Evolutionary conservation across 2,888 invertebrate species (phyloP).

Genomic region (Exephanes ischioxanthus): DNA sequence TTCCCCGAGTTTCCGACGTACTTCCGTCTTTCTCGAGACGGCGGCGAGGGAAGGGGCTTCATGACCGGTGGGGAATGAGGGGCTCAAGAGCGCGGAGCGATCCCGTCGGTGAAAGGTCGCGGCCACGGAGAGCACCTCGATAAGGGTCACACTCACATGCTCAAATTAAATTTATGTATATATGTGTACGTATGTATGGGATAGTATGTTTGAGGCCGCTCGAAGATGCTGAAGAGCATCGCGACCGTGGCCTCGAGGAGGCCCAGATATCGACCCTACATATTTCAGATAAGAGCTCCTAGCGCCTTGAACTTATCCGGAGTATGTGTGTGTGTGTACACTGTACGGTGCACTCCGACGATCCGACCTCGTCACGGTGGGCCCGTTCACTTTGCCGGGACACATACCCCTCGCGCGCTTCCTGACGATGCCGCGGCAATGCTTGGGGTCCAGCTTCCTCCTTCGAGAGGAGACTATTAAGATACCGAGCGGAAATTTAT

Average conservation of each 20-base stretch:
- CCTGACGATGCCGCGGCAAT: constrained; percentile 5
- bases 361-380: constrained; percentile 44
- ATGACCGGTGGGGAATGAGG: constrained; percentile 12
- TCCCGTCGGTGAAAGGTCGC: constrained; percentile 75
- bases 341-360: constrained; percentile 20
- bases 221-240: constrained; percentile 20
- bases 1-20: neutral
- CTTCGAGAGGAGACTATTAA: constrained; percentile 30
- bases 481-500: neutral
- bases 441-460: neutral
- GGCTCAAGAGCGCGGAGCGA: constrained; percentile 40
- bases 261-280: constrained; percentile 63
- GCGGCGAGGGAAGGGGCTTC: constrained; percentile 12
- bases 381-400: constrained; percentile 31
- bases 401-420: constrained; percentile 34
- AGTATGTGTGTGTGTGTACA: neutral
- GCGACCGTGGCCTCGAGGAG: constrained; percentile 58
- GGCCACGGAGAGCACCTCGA: constrained; percentile 73
- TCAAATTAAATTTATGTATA: neutral
- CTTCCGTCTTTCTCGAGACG: constrained; percentile 25
- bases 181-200: neutral
- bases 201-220: neutral
- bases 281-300: constrained; percentile 62
- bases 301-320: constrained; percentile 40
- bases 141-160: constrained; percentile 74